Evolutionary conservation across 1,140 invertebrate genomes (phyloP), one percentile per base, ranked within the genome.

Genomic region (Zaprionus inermis): DNA sequence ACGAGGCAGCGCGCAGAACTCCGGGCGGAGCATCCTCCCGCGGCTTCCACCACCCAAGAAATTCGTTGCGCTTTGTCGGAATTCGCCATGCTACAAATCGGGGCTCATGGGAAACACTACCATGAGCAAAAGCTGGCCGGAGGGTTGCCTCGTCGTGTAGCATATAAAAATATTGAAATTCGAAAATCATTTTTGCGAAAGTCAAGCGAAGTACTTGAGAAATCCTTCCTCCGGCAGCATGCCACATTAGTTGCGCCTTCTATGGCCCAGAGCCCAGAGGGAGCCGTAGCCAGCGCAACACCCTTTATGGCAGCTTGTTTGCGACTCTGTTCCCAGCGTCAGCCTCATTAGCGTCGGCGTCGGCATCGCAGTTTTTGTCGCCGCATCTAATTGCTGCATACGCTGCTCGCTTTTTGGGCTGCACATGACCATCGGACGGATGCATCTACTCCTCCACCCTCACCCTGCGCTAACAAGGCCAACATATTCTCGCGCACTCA

Each of bases 331-430:
- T 89, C 81, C 85, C 84, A 81, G 51, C 65, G 38, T 34, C 73
- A 65, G 52, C 57, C 76, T 90, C 86, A 90, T 90, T 90, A 90
- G 78, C 69, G 74, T 83, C 75, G 85, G 46, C 68, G 30, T 32
- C 24, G 24, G 24, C 24, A 44, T 68, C 78, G 58, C 54, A 30
- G 78, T 89, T 90, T 89, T 81, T 81, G 72, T 74, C 65, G 60
- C 60, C 78, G 89, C 75, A 89, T 85, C 89, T 79, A 91, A 91
- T 91, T 91, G 76, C 73, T 82, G 89, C 89, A 91, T 88, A 83
- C 83, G 84, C 41, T 74, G 72, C 72, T 14, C 72, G 58, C 63
- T 59, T 63, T 51, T 36, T 28, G 11, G 41, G 16, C 66, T 68
- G 51, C 49, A 66, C 38, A 18, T 20, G 70, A 12, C 41, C 57